These are phyloP conservation scores for Neostethus bicornis DNA, from an alignment of 2,797 vertebrate genomes.

Conservation along the genomic window DNA sequence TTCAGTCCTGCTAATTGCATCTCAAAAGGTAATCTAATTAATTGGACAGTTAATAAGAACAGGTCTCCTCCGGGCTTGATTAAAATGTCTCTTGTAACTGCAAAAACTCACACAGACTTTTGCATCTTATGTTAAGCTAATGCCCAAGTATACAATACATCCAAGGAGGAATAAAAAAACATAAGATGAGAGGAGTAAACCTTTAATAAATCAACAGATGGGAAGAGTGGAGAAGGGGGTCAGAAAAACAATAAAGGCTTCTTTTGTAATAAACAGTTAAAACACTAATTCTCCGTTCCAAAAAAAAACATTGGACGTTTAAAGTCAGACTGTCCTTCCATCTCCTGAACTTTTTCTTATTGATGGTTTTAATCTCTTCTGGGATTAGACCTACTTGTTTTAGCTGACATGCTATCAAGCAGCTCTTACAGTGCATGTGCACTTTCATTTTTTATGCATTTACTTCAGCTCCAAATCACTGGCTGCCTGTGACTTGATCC, in stretches of 20 bases:
- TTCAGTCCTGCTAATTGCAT: not conserved
- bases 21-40: not conserved
- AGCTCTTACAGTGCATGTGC: not conserved
- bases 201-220: no score
- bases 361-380: not conserved
- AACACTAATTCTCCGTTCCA: not conserved
- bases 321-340: not conserved
- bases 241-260: no score
- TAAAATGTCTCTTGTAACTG: not conserved
- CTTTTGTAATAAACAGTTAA: no score
- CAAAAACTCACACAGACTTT: not conserved
- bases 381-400: not conserved
- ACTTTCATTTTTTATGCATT: slow-evolving; percentile 2
- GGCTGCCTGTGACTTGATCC: not conserved
- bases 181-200: no score
- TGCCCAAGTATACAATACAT: no score
- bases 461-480: slow-evolving; percentile 1
- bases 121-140: not conserved
- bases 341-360: not conserved
- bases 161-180: no score
- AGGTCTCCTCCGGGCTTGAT: not conserved
- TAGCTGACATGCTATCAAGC: not conserved
- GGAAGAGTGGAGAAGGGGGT: no score
- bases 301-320: not conserved
- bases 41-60: not conserved